These are phyloP conservation scores for Bubalus kerabau DNA, from an alignment of 2,113 vertebrate genomes.

Conservation along the genomic window DNA sequence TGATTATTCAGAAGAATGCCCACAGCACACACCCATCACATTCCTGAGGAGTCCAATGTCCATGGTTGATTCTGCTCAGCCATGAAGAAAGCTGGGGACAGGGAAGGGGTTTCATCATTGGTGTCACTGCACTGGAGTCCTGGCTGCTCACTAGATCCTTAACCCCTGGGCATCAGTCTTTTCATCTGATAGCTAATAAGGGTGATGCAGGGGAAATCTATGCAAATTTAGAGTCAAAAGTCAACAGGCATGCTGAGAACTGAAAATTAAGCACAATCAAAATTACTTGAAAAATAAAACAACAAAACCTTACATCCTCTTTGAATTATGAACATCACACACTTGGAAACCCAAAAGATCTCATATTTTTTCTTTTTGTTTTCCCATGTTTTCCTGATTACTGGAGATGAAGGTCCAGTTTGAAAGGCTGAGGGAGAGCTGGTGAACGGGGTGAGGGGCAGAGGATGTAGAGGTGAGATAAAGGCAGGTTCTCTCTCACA, in stretches of 20 bases:
- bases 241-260: background rate
- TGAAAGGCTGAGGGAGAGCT: background rate
- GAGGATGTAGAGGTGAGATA: background rate
- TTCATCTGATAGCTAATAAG: background rate
- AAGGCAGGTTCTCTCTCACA: background rate
- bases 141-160: background rate
- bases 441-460: background rate
- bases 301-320: background rate
- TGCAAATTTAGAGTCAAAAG: background rate
- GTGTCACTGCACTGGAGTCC: background rate
- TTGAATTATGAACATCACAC: background rate
- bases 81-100: background rate
- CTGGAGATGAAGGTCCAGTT: background rate
- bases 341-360: background rate
- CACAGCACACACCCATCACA: background rate
- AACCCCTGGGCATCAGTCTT: background rate
- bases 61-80: background rate
- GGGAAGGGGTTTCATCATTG: too few relatives aligned
- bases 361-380: background rate
- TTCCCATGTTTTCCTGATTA: background rate
- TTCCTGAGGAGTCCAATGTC: background rate
- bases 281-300: background rate
- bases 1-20: background rate
- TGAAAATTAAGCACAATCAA: conserved; percentile 1
- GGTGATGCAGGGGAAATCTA: background rate